Conservation (phyloP, 2,888 invertebrate genomes). For the Cotesia congregata region DNA sequence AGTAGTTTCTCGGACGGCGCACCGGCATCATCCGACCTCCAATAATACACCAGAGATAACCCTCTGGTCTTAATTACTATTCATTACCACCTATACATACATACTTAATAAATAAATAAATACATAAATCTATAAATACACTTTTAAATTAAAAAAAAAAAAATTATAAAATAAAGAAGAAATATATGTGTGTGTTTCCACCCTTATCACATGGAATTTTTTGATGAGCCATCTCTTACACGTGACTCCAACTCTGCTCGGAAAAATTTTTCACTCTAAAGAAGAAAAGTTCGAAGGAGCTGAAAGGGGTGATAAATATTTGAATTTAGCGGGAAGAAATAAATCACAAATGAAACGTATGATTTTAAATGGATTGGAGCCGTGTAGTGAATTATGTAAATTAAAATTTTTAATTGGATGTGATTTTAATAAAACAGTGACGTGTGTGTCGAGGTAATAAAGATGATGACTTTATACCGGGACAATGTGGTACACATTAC, state of each 20-base stretch:
- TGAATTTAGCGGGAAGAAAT: not conserved
- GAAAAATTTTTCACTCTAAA: too few species aligned
- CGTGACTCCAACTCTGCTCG: not conserved
- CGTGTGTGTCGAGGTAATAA: not conserved
- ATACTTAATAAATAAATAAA: slow-evolving; percentile 21
- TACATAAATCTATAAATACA: not conserved
- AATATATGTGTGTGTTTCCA: slow-evolving; percentile 10
- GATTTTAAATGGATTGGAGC: not conserved
- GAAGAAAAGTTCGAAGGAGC: too few species aligned
- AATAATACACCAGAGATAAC: slow-evolving; percentile 54
- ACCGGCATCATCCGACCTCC: slow-evolving; percentile 67
- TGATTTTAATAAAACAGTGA: slow-evolving; percentile 2
- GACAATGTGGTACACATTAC: slow-evolving; percentile 21
- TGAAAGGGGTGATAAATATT: too few species aligned
- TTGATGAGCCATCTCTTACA: slow-evolving; percentile 1
- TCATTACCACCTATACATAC: slow-evolving; percentile 19
- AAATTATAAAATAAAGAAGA: not conserved
- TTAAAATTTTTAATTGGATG: slow-evolving; percentile 9
- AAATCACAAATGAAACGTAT: not conserved
- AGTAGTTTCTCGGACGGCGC: slow-evolving; percentile 70
- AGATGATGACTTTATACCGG: slow-evolving; percentile 1
- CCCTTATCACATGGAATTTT: slow-evolving; percentile 26
- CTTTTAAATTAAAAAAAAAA: not conserved
- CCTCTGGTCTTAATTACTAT: slow-evolving; percentile 38
- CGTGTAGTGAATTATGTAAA: not conserved